Conservation (phyloP, 2,888 invertebrate genomes). For the Clistopyga incitator region DNA sequence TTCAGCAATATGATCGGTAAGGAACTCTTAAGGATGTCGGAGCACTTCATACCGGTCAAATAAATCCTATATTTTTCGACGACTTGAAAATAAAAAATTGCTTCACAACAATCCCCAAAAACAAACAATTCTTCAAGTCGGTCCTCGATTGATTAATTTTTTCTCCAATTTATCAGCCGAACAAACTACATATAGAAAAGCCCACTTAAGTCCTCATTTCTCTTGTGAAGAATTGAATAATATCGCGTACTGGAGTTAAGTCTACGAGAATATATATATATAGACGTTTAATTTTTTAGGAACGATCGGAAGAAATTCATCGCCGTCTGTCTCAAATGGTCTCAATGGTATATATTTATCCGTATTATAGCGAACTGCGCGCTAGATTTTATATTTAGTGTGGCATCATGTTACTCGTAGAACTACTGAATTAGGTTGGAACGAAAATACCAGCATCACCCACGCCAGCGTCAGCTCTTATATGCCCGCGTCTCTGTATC, state of each 20-base stretch:
- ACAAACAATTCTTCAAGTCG: no score
- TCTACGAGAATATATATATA: neutral
- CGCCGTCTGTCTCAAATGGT: conserved; percentile 39
- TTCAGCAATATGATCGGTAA: neutral
- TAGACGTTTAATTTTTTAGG: neutral
- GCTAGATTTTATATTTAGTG: conserved; percentile 84
- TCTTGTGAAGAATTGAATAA: neutral
- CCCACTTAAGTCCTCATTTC: neutral
- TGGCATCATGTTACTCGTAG: conserved; percentile 81
- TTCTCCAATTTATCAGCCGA: no score
- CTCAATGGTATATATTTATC: conserved; percentile 66
- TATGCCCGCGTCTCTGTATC: conserved; percentile 60
- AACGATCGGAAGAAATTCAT: neutral
- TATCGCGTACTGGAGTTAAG: neutral
- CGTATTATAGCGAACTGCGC: conserved; percentile 77
- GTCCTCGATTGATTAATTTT: no score
- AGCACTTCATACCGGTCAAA: neutral
- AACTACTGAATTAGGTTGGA: conserved; percentile 83
- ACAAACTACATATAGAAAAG: no score
- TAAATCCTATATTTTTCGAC: neutral
- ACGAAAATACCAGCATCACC: conserved; percentile 80
- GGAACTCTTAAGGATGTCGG: neutral
- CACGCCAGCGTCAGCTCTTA: conserved; percentile 70
- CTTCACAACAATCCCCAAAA: no score
- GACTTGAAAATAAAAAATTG: neutral